A percentile compares a stretch with the other conserved stretches of the same genome.
Conservation (phyloP, 2,888 invertebrate species). For the Ichneumoninae sp. region DNA sequence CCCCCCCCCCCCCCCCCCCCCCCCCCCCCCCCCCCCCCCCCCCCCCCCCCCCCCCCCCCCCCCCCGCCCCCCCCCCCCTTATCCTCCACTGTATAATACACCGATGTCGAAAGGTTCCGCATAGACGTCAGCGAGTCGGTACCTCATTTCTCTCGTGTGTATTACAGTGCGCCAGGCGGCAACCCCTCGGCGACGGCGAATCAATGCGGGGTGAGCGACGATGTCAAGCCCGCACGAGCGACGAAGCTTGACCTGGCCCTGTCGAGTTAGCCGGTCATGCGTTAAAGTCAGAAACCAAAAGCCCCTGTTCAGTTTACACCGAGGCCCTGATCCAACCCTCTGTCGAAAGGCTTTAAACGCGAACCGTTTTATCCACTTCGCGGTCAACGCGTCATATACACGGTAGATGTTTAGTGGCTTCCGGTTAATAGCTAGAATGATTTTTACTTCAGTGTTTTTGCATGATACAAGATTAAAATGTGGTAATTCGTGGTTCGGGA, state of each 20-base stretch:
- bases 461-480: not conserved
- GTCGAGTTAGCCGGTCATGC: conserved; percentile 51
- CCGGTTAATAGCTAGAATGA: not conserved
- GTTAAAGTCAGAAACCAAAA: conserved; percentile 59
- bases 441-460: not conserved
- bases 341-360: conserved; percentile 11
- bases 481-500: not conserved
- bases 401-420: not conserved
- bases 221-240: conserved; percentile 46
- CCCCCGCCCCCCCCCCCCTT: not conserved
- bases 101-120: not conserved
- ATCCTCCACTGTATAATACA: conserved; percentile 18
- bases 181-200: conserved; percentile 40
- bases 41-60: not conserved
- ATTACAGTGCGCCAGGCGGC: conserved; percentile 18
- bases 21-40: not conserved
- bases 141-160: conserved; percentile 37
- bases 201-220: conserved; percentile 55
- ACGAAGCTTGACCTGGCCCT: conserved; percentile 53
- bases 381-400: conserved; percentile 20
- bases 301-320: conserved; percentile 36
- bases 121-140: conserved; percentile 24
- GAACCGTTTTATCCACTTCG: conserved; percentile 38
- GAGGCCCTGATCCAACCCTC: conserved; percentile 36
- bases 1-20: too few species aligned